Percentiles rank a stretch among this genome's conserved stretches.
Evolutionary conservation across 2,113 vertebrate genomes (phyloP).

Genomic region (Melanostigma gelatinosum): DNA sequence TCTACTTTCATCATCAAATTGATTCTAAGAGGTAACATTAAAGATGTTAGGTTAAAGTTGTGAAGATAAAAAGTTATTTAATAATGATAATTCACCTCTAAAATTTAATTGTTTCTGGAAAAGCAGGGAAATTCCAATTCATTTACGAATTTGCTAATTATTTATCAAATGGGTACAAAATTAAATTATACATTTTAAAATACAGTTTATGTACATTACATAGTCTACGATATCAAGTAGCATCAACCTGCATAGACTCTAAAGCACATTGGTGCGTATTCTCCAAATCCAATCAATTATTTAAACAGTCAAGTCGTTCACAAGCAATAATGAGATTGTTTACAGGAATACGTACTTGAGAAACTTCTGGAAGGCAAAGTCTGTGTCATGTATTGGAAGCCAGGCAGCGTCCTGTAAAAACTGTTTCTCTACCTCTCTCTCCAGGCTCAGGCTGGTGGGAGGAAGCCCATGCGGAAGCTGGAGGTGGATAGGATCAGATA

Average conservation of each 20-base stretch:
- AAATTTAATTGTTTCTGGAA: neutral
- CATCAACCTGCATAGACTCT: neutral
- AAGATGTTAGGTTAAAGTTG: neutral
- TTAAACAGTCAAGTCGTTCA: neutral
- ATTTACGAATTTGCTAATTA: neutral
- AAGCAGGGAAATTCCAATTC: neutral
- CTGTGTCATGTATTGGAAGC: conserved; percentile 89
- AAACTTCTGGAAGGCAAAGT: conserved; percentile 86
- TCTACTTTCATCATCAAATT: neutral
- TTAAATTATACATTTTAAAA: neutral
- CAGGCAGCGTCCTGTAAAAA: conserved; percentile 87
- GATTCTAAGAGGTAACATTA: neutral
- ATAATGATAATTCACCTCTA: neutral
- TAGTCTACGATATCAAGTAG: neutral
- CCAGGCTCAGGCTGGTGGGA: conserved; percentile 85
- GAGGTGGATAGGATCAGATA: conserved; percentile 9
- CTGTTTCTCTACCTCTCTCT: conserved; percentile 85
- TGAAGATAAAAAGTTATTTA: neutral
- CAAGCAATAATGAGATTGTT: neutral
- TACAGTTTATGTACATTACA: neutral
- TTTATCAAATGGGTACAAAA: neutral
- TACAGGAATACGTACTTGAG: conserved; percentile 78
- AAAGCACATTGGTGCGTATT: neutral
- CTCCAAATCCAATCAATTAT: neutral
- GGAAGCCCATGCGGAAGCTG: conserved; percentile 91